Evolutionary conservation across 2,888 invertebrate genomes (phyloP), one percentile per base, ranked within the genome.

Genomic region (Eurytoma adleriae): DNA sequence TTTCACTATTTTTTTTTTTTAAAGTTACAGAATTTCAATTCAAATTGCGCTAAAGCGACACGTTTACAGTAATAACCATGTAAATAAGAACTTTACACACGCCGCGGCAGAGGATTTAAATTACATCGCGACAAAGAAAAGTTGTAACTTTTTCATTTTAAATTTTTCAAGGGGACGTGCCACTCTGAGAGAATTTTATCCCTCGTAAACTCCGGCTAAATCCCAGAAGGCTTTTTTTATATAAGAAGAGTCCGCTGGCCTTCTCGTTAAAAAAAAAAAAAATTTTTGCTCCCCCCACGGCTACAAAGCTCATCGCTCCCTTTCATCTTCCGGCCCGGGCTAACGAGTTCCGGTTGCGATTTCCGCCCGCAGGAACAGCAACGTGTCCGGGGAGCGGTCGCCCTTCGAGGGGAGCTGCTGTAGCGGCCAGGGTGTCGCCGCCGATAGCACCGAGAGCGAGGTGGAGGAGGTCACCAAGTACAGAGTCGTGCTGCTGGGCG

Each of bases 381-480:
- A 93, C 80, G 91, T 93, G 2, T 93, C 93, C 1, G 93, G 93
- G 2, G 96, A 96, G 86, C 92, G 96, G 82, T 96, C 96, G 0
- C 96, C 96, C 0, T 97, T 96, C 89, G 96, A 97, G 79, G 96
- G 96, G 0, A 96, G 96, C 2, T 97, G 96, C 89, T 97, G 96
- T 88, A 95, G 94, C 16, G 94, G 94, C 68, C 96, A 95, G 83
- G 93, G 94, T 61, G 94, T 94, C 20, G 95, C 95, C 0, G 90
- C 87, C 16, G 90, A 90, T 70, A 90, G 91, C 75, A 87, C 88
- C 7, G 90, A 91, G 69, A 91, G 95, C 94, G 96, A 95, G 81
- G 94, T 94, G 50, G 94, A 94, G 54, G 95, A 94, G 81, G 92
- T 93, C 82, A 93, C 94, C 1, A 95, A 96, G 86, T 95, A 96